Base-by-base conservation (phyloP, 2,888 invertebrate species). In the Ophioninae sp. region DNA sequence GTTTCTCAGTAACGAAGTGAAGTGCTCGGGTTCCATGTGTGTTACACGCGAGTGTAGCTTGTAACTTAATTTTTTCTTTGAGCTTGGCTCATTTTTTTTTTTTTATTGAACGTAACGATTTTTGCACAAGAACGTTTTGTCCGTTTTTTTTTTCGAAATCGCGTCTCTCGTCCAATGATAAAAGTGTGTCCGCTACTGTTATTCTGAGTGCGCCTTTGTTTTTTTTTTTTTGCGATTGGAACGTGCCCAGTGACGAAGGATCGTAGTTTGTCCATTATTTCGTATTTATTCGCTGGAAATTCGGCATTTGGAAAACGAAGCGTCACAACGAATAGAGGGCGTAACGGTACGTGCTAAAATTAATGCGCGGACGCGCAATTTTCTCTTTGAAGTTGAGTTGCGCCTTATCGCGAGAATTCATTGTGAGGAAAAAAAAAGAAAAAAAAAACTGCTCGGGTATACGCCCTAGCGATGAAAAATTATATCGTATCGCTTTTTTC, bases 1-100 rank as follows among this genome's bases (percentile, higher is more conserved):
- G 79, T 79, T 78, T 51, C 75, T 64, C 79, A 69, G 67, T 71
- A 77, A 68, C 81, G 74, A 83, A 86, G 86, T 85, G 86, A 86
- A 85, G 85, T 85, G 85, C 85, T 80, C 79, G 81, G 71, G 82
- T 85, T 81, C 79, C 30, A 17, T 71, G 64, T 74, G 63, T 82
- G 73, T 73, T 76, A 80, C 71, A 78, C 81, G 71, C 72, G 81
- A 73, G 69, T 63, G 80, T 84, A 69, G 81, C 83, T 81, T 37
- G 58, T 68, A 30, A 77, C 10, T 58, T 65, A 20, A 64, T 10
- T 69, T 61, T 20, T 56, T 71, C 58, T 2, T 30, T 30, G 30
- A 30, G 30, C 30, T 37, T 64, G 7, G 20, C 7, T 44, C 17
- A 44, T 73, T 72, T 63, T 58, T 13, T 41, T 59, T 39, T 22